Evolutionary conservation across 2,797 vertebrate species (phyloP).

Genomic region (Lepus oiostolus): DNA sequence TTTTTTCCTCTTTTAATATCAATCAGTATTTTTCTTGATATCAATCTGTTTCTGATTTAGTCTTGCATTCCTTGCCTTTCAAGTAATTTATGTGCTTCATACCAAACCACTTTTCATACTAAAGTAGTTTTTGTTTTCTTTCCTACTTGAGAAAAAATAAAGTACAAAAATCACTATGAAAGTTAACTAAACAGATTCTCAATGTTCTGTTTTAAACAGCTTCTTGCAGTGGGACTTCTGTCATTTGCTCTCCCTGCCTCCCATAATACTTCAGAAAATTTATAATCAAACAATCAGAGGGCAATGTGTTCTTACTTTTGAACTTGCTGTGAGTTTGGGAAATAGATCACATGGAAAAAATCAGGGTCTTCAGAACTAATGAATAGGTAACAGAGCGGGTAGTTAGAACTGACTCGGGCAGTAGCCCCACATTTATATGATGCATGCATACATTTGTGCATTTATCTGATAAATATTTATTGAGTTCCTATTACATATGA

Average conservation of each 20-base stretch:
- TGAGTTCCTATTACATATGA: not conserved
- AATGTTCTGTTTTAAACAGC: not conserved
- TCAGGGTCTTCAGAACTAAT: not conserved
- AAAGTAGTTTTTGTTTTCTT: not conserved
- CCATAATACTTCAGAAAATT: not conserved
- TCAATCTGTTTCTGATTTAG: not conserved
- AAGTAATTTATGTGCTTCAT: not conserved
- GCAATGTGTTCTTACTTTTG: not conserved
- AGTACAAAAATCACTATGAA: not conserved
- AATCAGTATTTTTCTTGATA: not conserved
- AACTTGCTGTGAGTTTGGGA: not conserved
- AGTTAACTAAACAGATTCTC: not conserved
- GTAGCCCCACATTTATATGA: not conserved
- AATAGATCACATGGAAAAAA: not conserved
- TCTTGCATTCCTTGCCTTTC: not conserved
- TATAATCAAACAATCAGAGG: not conserved
- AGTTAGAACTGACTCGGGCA: not conserved
- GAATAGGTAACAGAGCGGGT: not conserved
- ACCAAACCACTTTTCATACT: not conserved
- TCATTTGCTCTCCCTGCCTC: not conserved
- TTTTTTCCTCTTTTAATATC: not conserved
- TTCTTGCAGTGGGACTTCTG: not conserved
- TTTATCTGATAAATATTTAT: not conserved
- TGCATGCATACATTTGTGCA: not conserved
- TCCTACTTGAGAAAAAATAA: not conserved